These are phyloP conservation scores for Drepana arcuata DNA, from an alignment of 1,140 invertebrate genomes.

Conservation along the genomic window DNA sequence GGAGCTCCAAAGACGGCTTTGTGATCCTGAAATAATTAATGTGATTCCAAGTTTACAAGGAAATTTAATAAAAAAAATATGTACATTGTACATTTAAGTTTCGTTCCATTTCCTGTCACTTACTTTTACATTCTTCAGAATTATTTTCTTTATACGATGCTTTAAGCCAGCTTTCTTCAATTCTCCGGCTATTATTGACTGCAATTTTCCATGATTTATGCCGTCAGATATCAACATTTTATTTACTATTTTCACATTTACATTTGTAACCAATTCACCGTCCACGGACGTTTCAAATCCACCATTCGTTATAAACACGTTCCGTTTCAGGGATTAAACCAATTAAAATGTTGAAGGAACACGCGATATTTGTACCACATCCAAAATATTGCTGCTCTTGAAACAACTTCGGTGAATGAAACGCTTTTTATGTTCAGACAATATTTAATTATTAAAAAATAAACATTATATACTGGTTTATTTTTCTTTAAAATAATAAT, in stretches of 20 bases:
- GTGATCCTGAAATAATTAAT: slow-evolving; percentile 35
- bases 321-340: too few relatives aligned
- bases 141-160: slow-evolving; percentile 75
- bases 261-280: slow-evolving; percentile 3
- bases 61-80: slow-evolving; percentile 3
- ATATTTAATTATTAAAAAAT: too few relatives aligned
- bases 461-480: too few relatives aligned
- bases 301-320: slow-evolving; percentile 21
- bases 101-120: slow-evolving; percentile 23
- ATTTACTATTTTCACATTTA: slow-evolving; percentile 24
- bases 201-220: slow-evolving; percentile 76
- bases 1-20: slow-evolving; percentile 77
- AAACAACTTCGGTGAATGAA: too few relatives aligned
- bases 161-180: slow-evolving; percentile 76
- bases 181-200: slow-evolving; percentile 73
- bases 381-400: too few relatives aligned
- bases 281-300: slow-evolving; percentile 14
- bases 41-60: neutral
- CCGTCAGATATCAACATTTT: slow-evolving; percentile 79
- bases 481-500: too few relatives aligned
- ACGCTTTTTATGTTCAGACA: too few relatives aligned
- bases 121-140: slow-evolving; percentile 71
- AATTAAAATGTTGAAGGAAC: too few relatives aligned
- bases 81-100: neutral
- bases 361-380: too few relatives aligned